phyloP scores from a whole-genome alignment of 2,888 invertebrate species.

The Ophioninae sp. region DNA sequence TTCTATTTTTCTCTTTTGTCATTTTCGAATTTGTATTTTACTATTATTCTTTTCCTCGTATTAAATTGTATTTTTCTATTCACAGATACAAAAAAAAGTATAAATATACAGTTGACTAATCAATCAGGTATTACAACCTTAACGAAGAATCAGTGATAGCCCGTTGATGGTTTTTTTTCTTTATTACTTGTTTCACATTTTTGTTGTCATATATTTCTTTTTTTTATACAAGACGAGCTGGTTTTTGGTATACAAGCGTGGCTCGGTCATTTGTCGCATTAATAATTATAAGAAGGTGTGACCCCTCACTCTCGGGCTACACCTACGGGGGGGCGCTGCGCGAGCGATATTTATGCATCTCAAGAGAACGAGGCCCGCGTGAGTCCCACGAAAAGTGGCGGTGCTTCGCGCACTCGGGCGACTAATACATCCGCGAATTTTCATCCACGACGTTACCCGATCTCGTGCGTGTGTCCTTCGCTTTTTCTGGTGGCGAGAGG shows the following conservation, averaged over 20 bases:
- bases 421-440: neutral
- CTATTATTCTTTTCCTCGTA: too few relatives aligned
- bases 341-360: slow-evolving; percentile 76
- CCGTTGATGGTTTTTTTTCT: slow-evolving; percentile 11
- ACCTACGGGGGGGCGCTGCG: slow-evolving; percentile 68
- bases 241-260: slow-evolving; percentile 70
- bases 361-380: slow-evolving; percentile 67
- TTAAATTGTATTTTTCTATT: too few relatives aligned
- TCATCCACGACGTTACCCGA: neutral
- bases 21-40: too few relatives aligned
- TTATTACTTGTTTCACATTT: neutral
- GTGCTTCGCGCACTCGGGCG: neutral
- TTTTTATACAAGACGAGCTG: slow-evolving; percentile 3
- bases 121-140: too few relatives aligned
- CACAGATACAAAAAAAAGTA: too few relatives aligned
- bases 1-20: too few relatives aligned
- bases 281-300: slow-evolving; percentile 81
- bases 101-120: too few relatives aligned
- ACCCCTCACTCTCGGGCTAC: slow-evolving; percentile 74
- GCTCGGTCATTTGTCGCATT: slow-evolving; percentile 79
- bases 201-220: neutral
- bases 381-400: slow-evolving; percentile 60
- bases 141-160: slow-evolving; percentile 12
- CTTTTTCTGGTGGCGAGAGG: slow-evolving; percentile 64
- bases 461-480: neutral